Conservation (phyloP, 2,888 invertebrate genomes). For the Tridacna crocea region DNA sequence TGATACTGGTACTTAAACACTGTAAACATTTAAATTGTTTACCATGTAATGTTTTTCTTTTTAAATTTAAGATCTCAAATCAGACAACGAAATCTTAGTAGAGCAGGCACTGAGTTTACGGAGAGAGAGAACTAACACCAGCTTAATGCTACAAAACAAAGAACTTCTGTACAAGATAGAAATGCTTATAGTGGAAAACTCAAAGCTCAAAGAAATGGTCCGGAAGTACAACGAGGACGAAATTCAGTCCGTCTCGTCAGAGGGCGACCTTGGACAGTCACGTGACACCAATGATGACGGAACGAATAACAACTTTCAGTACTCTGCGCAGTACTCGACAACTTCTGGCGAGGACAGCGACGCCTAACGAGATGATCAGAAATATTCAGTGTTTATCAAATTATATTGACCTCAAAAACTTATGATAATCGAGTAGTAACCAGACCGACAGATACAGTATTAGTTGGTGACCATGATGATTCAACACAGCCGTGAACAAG, state of each 20-base stretch:
- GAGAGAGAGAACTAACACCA: constrained; percentile 51
- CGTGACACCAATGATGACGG: background rate
- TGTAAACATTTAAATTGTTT: no score
- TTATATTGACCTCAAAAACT: no score
- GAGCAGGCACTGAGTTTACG: constrained; percentile 55
- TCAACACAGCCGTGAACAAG: no score
- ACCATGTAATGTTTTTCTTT: no score
- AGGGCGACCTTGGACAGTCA: constrained; percentile 43
- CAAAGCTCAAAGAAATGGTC: constrained; percentile 70
- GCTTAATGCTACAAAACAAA: constrained; percentile 65
- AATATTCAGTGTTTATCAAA: no score
- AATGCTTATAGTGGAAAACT: constrained; percentile 68
- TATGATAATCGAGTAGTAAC: no score
- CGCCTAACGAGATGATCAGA: background rate
- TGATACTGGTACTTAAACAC: no score
- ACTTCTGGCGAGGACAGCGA: constrained; percentile 16
- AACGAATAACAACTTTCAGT: background rate
- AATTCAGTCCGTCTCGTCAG: constrained; percentile 15
- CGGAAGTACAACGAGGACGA: constrained; percentile 44
- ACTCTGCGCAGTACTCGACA: constrained; percentile 6
- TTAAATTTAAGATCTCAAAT: constrained; percentile 52
- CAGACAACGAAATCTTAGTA: constrained; percentile 58
- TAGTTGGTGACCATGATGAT: no score
- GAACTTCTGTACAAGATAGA: constrained; percentile 69
- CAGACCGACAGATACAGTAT: no score